Base-by-base conservation (phyloP, 2,113 vertebrate genomes). In the Agapornis roseicollis region DNA sequence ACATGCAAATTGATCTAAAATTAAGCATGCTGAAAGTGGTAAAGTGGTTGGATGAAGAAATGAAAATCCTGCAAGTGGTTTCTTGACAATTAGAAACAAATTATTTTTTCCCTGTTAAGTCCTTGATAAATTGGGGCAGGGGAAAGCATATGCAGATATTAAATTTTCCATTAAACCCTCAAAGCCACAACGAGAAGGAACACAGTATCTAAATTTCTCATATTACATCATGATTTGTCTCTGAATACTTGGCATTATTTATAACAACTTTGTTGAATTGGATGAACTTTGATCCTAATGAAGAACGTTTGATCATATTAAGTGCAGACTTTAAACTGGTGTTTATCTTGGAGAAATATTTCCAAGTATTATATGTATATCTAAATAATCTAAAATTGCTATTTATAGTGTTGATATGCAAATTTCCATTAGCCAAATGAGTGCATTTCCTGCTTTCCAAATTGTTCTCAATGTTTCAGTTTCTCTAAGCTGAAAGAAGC, bases 271-370 rank as follows among this genome's bases (percentile, higher is more conserved):
- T 4, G 9, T 65, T 93, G 58, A 77, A 73, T 29, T 85, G 74
- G 23, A 29, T 80, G 63, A 95, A 96, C 89, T 95, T 96, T 88
- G 79, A 95, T 94, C 87, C 63, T 94, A 87, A 87, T 94, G 84
- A 94, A 82, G 85, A 97, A 85, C 81, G 80, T 46, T 96, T 91
- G 84, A 89, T 94, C 41, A 3, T 89, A 79, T 69, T 80, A 91
- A 95, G 31, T 70, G 41, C 81, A 83, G 74, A 46, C 42, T 93
- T 93, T 46, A 88, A 52, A 14, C 53, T 88, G 58, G 53, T 92
- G 66, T 91, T 94, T 85, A 85, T 91, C 56, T 86, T 82, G 66
- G 84, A 81, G 47, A 87, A 89, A 72, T 77, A 13, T 79, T 90
- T 84, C 16, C 42, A 74, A 93, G 47, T 87, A 61, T 72, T 91